Percentiles rank a stretch among this genome's conserved stretches.
phyloP scores from a whole-genome alignment of 2,113 vertebrate species.

The Takifugu flavidus region DNA sequence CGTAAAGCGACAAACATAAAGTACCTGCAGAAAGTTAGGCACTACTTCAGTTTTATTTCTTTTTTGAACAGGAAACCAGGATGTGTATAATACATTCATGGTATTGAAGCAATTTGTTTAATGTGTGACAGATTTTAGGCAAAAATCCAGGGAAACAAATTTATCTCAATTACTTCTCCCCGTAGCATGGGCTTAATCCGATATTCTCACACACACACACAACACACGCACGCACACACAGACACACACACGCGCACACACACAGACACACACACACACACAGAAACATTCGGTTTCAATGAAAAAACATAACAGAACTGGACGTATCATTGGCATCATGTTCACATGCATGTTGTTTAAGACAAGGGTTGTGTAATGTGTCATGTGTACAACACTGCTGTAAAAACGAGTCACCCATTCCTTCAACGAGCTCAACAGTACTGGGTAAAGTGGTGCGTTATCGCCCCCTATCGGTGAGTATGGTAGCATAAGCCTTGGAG shows the following conservation, averaged over 20 bases:
- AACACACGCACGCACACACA: too few relatives aligned
- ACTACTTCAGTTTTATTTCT: too few relatives aligned
- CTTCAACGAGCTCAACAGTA: constrained; percentile 56
- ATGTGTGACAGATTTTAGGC: constrained; percentile 46
- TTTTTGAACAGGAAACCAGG: too few relatives aligned
- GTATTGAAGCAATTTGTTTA: constrained; percentile 38
- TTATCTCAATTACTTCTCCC: constrained; percentile 24
- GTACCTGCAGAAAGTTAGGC: background rate
- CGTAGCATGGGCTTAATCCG: constrained; percentile 11
- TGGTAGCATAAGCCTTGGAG: constrained; percentile 45
- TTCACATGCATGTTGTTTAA: too few relatives aligned
- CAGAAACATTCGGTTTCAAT: background rate
- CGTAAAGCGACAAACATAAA: background rate
- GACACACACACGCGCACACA: too few relatives aligned
- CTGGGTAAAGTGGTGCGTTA: constrained; percentile 63
- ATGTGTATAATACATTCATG: too few relatives aligned
- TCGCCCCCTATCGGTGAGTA: constrained; percentile 51
- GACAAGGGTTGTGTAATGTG: too few relatives aligned
- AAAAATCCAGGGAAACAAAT: constrained; percentile 42
- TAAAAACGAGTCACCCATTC: constrained; percentile 26
- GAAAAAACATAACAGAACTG: constrained; percentile 3
- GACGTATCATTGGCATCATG: too few relatives aligned
- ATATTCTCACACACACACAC: constrained; percentile 28
- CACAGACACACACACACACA: too few relatives aligned
- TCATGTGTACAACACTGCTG: constrained; percentile 45